These are phyloP conservation scores for Microtus richardsoni DNA, from an alignment of 2,113 vertebrate genomes.

Conservation along the genomic window DNA sequence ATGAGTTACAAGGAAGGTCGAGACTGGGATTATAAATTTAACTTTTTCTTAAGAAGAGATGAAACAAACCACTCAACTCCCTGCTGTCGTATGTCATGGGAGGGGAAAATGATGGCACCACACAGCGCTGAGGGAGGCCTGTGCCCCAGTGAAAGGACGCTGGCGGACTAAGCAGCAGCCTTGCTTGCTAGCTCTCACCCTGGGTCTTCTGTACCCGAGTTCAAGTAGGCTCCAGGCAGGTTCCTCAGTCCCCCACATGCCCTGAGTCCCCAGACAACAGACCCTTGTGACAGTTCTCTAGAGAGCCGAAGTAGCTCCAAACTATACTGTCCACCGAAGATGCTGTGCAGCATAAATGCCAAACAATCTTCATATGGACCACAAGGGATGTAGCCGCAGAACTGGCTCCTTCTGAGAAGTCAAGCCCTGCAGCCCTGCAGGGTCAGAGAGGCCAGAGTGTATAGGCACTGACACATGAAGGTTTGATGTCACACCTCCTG, in stretches of 20 bases:
- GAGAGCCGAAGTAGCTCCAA: neutral
- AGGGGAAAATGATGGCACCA: constrained; percentile 82
- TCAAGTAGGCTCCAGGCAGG: neutral
- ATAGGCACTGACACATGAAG: neutral
- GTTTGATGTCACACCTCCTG: neutral
- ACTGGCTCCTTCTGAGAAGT: neutral
- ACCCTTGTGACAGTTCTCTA: constrained; percentile 9
- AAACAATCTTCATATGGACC: neutral
- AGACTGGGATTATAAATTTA: constrained; percentile 88
- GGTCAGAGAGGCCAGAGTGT: neutral
- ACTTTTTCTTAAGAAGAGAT: constrained; percentile 88
- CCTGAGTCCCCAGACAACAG: neutral
- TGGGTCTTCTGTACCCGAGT: constrained; percentile 51
- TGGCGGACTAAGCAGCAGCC: constrained; percentile 57
- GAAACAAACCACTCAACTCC: constrained; percentile 88
- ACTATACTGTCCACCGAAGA: neutral
- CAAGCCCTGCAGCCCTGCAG: neutral
- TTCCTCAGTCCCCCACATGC: neutral
- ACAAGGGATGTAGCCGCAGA: neutral
- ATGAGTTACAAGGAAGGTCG: constrained; percentile 89
- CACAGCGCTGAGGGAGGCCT: constrained; percentile 44
- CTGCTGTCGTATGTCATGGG: constrained; percentile 83
- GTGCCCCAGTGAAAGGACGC: constrained; percentile 38
- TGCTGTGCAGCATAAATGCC: neutral
- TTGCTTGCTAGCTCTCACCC: constrained; percentile 59